phyloP scores from a whole-genome alignment of 2,797 vertebrate species.

The Euphonia xanthogaster region DNA sequence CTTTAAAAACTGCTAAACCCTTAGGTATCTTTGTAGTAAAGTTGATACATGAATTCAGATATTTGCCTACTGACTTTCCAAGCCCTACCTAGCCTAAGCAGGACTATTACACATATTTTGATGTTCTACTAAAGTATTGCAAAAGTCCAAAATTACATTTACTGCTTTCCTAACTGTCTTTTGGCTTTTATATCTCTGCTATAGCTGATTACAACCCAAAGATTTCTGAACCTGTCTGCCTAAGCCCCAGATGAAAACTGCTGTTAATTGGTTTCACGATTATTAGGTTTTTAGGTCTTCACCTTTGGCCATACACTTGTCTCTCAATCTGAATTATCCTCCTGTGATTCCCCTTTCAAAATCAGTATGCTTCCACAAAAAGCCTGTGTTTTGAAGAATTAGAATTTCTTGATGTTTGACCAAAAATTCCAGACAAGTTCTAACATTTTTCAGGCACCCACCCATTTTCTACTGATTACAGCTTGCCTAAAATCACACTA shows the following conservation, averaged over 20 bases:
- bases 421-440: constrained; percentile 30
- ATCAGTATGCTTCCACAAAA: neutral
- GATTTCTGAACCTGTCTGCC: neutral
- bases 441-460: neutral
- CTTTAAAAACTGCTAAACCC: neutral
- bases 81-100: neutral
- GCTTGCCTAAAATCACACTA: neutral
- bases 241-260: neutral
- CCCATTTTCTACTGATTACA: neutral
- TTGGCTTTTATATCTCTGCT: neutral
- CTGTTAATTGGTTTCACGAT: neutral
- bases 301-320: neutral
- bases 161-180: neutral
- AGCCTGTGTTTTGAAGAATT: neutral
- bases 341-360: neutral
- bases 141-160: neutral
- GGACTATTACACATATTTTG: neutral
- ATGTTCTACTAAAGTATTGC: neutral
- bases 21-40: neutral
- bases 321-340: neutral
- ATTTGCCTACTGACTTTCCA: neutral
- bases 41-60: neutral
- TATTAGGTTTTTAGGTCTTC: neutral
- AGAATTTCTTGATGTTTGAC: constrained; percentile 5
- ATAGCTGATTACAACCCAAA: neutral